A percentile compares a stretch with the other conserved stretches of the same genome.
Conservation (phyloP, 2,113 vertebrate species). For the Ursus arctos region DNA sequence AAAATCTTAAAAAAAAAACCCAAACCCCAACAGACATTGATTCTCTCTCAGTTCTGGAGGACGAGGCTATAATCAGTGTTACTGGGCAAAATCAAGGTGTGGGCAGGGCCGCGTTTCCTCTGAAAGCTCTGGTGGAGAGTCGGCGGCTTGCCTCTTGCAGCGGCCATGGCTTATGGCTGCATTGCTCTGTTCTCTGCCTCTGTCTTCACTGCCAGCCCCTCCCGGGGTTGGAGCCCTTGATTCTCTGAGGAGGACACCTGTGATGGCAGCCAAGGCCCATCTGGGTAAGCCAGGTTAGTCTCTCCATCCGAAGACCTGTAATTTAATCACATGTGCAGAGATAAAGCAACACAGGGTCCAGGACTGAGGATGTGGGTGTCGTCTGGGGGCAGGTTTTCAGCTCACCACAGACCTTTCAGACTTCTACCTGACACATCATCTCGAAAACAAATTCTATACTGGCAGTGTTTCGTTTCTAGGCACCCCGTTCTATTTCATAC, state of each 20-base stretch:
- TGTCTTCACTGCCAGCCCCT: not conserved
- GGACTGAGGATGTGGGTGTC: not conserved
- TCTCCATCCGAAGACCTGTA: not conserved
- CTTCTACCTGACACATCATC: not conserved
- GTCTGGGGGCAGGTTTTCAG: not conserved
- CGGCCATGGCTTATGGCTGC: not conserved
- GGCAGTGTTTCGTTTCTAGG: not conserved
- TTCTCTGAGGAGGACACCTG: not conserved
- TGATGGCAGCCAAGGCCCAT: not conserved
- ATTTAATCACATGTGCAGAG: not conserved
- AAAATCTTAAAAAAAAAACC: not conserved
- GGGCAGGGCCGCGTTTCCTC: rapidly evolving
- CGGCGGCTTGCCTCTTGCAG: not conserved
- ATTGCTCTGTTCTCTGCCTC: not conserved
- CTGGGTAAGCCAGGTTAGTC: not conserved
- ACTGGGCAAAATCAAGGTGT: not conserved
- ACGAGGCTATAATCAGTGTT: not conserved
- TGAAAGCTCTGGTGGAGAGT: not conserved
- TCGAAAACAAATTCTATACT: not conserved
- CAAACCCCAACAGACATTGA: not conserved
- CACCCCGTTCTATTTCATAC: not conserved
- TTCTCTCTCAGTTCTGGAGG: not conserved
- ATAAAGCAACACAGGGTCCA: not conserved
- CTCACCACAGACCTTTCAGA: not conserved
- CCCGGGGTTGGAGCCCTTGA: not conserved